Conservation (phyloP, 2,888 invertebrate species). For the Acrobasis repandana region DNA sequence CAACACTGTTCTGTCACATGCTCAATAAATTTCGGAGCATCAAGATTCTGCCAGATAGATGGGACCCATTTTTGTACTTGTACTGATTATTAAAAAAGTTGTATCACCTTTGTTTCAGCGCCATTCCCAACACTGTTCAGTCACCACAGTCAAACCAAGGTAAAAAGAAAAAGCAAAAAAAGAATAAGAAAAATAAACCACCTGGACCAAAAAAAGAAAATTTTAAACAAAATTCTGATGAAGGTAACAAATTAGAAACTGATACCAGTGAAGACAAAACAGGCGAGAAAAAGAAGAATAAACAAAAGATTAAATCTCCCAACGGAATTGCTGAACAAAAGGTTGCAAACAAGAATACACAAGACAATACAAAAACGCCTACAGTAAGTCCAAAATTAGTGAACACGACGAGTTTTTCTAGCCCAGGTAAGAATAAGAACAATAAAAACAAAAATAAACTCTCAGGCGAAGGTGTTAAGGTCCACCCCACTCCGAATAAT, state of each 20-base stretch:
- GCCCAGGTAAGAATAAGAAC: slow-evolving; percentile 46
- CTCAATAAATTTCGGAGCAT: no score
- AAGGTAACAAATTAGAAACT: slow-evolving; percentile 23
- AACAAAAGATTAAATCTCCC: slow-evolving; percentile 35
- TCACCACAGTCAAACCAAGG: slow-evolving; percentile 23
- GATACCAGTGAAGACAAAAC: slow-evolving; percentile 36
- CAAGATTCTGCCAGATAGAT: no score
- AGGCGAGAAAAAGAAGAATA: slow-evolving; percentile 43
- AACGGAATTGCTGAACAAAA: slow-evolving; percentile 27
- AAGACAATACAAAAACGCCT: slow-evolving; percentile 22
- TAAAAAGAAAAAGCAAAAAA: slow-evolving; percentile 49
- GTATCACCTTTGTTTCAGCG: slow-evolving; percentile 21
- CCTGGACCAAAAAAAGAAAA: slow-evolving; percentile 31
- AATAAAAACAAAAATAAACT: slow-evolving; percentile 41
- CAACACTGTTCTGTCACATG: slow-evolving; percentile 23
- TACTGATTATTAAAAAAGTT: no score
- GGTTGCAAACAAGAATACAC: slow-evolving; percentile 25
- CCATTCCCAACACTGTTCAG: slow-evolving; percentile 22
- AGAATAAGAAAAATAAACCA: slow-evolving; percentile 43
- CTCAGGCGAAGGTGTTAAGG: slow-evolving; percentile 12
- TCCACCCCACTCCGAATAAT: slow-evolving; percentile 33
- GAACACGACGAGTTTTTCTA: slow-evolving; percentile 30
- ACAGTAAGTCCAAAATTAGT: slow-evolving; percentile 25
- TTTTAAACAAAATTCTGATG: slow-evolving; percentile 15
- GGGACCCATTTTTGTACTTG: no score